Percentiles rank a stretch among this genome's conserved stretches.
These are phyloP conservation scores for Gambusia holbrooki DNA, from an alignment of 2,113 vertebrate species.

Conservation along the genomic window DNA sequence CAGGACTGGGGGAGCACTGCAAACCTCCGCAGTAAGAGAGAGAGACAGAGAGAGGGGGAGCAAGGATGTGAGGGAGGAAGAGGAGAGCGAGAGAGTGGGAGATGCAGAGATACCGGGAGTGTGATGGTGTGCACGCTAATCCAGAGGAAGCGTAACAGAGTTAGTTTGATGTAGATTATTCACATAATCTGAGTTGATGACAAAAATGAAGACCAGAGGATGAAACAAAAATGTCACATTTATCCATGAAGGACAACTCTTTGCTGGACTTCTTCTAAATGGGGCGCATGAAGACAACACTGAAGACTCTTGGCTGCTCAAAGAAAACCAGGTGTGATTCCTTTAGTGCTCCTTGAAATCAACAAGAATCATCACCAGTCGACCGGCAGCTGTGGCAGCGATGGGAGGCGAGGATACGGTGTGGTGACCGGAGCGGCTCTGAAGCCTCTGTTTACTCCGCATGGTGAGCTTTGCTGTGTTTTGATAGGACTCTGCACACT, in stretches of 20 bases:
- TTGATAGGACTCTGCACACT: slow-evolving; percentile 52
- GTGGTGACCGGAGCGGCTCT: slow-evolving; percentile 42
- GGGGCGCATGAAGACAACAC: slow-evolving; percentile 31
- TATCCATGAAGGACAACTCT: slow-evolving; percentile 46
- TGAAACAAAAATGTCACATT: slow-evolving; percentile 32
- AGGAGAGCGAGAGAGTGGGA: slow-evolving; percentile 78
- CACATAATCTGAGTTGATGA: slow-evolving; percentile 26
- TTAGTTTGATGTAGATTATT: slow-evolving; percentile 53
- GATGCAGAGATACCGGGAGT: slow-evolving; percentile 71
- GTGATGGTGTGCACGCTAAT: slow-evolving; percentile 65
- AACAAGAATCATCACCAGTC: slow-evolving; percentile 30
- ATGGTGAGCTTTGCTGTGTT: slow-evolving; percentile 65
- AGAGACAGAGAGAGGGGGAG: slow-evolving; percentile 69
- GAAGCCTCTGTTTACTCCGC: slow-evolving; percentile 59
- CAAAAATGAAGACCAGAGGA: slow-evolving; percentile 20
- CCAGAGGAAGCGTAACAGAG: slow-evolving; percentile 58
- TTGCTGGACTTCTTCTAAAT: slow-evolving; percentile 46
- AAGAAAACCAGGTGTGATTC: slow-evolving; percentile 34
- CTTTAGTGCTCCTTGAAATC: slow-evolving; percentile 49
- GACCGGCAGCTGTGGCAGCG: slow-evolving; percentile 43
- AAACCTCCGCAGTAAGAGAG: slow-evolving; percentile 97
- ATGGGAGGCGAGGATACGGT: slow-evolving; percentile 21
- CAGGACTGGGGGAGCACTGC: slow-evolving; percentile 94
- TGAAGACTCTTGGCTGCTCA: slow-evolving; percentile 38
- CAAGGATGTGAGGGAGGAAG: slow-evolving; percentile 63